Base-by-base conservation (phyloP, 64 coral and sea anemone species). In the Acropora tenuis region DNA sequence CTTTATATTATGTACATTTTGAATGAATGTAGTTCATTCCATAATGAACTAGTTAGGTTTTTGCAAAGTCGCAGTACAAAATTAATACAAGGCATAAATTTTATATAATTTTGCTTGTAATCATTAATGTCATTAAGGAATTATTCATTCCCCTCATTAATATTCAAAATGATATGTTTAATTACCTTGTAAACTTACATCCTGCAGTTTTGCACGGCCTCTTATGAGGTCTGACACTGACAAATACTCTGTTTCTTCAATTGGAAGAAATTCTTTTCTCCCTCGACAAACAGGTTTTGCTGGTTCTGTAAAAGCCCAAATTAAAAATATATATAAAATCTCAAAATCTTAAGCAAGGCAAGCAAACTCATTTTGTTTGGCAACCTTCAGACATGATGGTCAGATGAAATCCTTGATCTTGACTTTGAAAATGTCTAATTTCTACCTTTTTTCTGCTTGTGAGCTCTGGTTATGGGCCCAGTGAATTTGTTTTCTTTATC, bases 201-300 rank as follows among this genome's bases (percentile, higher is more conserved):
- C 97, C 48, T 87, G 82, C 8, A 95, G 78, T 80, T 96, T 95
- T 42, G 80, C 91, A 84, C 94, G 83, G 30, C 97, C 94, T 67
- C 93, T 74, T 17, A 98, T 86, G 47, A 98, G 90, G 58, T 91
- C 79, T 45, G 97, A 98, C 8, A 98, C 88, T 79, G 80, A 80
- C 53, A 89, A n/a, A 88, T 96, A 98, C 45, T 98, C 97, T 12
- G 79, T 89, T 53, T 95, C 76, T 50, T 94, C 84, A 2, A 98
- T 79, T 41, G 97, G 77, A 52, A 93, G 47, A 57, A 96, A 95
- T 50, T 95, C 84, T n/a, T 86, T 91, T 85, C 17, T 85, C 49
- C 82, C 82, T 12, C 82, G 69, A 41, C 1, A 71, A 49, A 48
- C 40, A 8, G 82, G 65, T 85, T 85, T 85, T 15, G 9, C 82